Evolutionary conservation across 2,113 vertebrate species (phyloP), one percentile per base, ranked within the genome.

Genomic region (Coptodon bakossiorum): DNA sequence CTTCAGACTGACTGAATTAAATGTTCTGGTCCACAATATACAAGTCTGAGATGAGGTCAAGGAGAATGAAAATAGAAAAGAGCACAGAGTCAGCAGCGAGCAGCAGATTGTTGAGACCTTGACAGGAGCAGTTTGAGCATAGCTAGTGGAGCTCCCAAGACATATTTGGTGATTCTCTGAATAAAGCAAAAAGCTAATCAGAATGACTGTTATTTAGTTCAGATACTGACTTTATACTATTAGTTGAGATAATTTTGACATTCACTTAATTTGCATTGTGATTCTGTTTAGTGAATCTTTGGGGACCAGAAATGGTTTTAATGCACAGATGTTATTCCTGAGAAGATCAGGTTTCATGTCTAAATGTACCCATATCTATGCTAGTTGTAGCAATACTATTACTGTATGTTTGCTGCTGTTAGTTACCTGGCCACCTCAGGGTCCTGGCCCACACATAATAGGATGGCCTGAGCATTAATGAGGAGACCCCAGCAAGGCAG

Each of bases 401-500:
- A 9, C 34, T 14, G 6, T 34, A 80, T 11, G 14, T 86, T 61
- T 11, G 12, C 17, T 50, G 43, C 24, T 24, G 40, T 22, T 84
- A 97, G 34, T 87, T 89, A 99, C 98, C 97, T 98, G 94, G 98
- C 93, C 88, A 99, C 97, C 8, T 96, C 95, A 0, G 97, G 97
- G 48, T 98, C 95, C 94, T 99, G 98, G 19, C 86, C 92, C 93
- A 98, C 79, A 53, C 97, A 95, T 27, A 98, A 94, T 61, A 99
- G 94, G 68, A 99, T 91, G 22, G 80, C 80, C 91, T 98, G 90
- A 0, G 98, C 97, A 89, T 99, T 99, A 88, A 99, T 86, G 83
- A 99, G 97, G 73, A 99, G 61, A 0, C 96, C 97, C 97, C 98
- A 99, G 95, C 98, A 99, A 19, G 98, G 98, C 38, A 99, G 96